These are phyloP conservation scores for Ligdia adustata DNA, from an alignment of 2,888 invertebrate genomes.

Conservation along the genomic window DNA sequence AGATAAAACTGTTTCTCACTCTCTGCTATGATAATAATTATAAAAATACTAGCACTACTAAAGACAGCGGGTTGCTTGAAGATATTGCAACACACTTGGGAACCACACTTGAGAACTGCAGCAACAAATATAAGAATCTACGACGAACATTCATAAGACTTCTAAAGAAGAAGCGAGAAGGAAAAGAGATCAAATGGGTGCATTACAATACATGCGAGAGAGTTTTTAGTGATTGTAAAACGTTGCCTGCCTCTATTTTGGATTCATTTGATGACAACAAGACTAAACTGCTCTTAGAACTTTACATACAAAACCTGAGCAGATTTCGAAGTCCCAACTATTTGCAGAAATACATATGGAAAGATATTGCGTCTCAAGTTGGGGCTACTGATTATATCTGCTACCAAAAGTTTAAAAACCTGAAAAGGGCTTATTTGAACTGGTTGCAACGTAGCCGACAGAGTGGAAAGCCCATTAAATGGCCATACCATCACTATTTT, in stretches of 20 bases:
- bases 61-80: constrained; percentile 60
- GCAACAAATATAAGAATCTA: constrained; percentile 66
- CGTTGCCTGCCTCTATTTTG: constrained; percentile 53
- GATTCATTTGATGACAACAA: constrained; percentile 74
- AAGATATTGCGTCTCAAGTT: constrained; percentile 63
- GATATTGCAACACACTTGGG: constrained; percentile 62
- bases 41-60: constrained; percentile 42
- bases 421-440: constrained; percentile 71
- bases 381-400: constrained; percentile 71
- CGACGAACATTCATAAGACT: constrained; percentile 69
- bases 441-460: constrained; percentile 62
- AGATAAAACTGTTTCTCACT: constrained; percentile 64
- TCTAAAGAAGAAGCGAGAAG: constrained; percentile 68
- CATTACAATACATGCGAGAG: constrained; percentile 71
- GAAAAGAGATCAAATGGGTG: constrained; percentile 74
- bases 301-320: constrained; percentile 68
- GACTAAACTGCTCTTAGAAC: constrained; percentile 57
- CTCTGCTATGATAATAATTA: constrained; percentile 62
- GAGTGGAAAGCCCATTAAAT: constrained; percentile 64
- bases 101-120: constrained; percentile 64
- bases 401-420: constrained; percentile 74
- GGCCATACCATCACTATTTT: constrained; percentile 72
- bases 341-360: constrained; percentile 74
- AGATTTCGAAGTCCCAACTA: constrained; percentile 60
- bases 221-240: constrained; percentile 69